A percentile compares a stretch with the other conserved stretches of the same genome.
These are phyloP conservation scores for Trachelus stipa DNA, from an alignment of 2,888 invertebrate genomes.

Conservation along the genomic window DNA sequence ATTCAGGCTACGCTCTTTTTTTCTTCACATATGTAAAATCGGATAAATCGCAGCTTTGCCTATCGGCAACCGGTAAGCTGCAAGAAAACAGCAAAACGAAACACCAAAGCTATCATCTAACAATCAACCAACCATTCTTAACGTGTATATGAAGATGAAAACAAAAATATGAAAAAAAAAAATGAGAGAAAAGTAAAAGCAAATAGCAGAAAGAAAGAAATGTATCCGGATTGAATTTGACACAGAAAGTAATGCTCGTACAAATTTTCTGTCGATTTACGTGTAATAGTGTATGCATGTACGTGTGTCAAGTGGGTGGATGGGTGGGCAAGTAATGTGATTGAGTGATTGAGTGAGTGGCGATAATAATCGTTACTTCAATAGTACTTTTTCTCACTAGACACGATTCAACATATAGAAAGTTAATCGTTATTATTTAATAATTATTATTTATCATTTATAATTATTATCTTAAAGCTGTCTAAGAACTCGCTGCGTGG, in stretches of 20 bases:
- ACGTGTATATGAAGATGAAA: constrained; percentile 26
- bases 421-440: constrained; percentile 64
- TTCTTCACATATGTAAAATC: constrained; percentile 5
- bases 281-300: constrained; percentile 40
- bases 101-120: constrained; percentile 62
- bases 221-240: background rate
- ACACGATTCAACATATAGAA: constrained; percentile 66
- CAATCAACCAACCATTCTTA: constrained; percentile 46
- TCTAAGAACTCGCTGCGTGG: constrained; percentile 64
- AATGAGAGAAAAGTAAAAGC: constrained; percentile 23
- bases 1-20: constrained; percentile 7
- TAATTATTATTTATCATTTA: constrained; percentile 63
- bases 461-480: constrained; percentile 65
- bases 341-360: background rate
- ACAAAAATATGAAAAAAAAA: constrained; percentile 18
- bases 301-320: background rate
- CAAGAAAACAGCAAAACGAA: constrained; percentile 59
- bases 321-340: background rate
- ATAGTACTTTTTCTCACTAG: constrained; percentile 62
- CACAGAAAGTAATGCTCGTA: constrained; percentile 34
- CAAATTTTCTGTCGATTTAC: constrained; percentile 46
- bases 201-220: background rate
- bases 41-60: constrained; percentile 35
- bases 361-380: constrained; percentile 46
- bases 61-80: constrained; percentile 47